Base-by-base conservation (phyloP, 1,140 invertebrate genomes). In the Bombus affinis region DNA sequence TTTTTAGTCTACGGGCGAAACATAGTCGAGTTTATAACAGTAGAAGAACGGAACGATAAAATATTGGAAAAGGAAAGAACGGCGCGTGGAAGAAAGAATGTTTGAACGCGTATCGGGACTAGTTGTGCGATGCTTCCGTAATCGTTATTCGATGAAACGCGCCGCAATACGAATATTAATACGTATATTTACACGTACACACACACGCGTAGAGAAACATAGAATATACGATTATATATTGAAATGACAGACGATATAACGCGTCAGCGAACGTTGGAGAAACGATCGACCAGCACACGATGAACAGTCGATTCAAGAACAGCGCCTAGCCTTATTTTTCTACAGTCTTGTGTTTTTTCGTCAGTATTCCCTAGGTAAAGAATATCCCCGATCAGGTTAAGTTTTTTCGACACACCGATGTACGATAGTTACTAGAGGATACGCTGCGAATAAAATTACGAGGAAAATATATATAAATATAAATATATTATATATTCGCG, bases 271-370 rank as follows among this genome's bases (percentile, higher is more conserved):
- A 73, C 12, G 71, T 74, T 32, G 35, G 25, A 59, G 2, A 37
- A 80, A 37, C 32, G 71, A 73, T 53, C 66, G 73, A 75, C 39
- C 65, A 66, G 32, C n/a, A 66, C 32, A 66, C 32, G 32, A 66
- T 35, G 65, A 66, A 77, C 18, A 74, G 73, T 90, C 83, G 87
- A 91, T 84, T 87, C 86, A 91, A 62, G 28, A 72, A 91, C 81
- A 93, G 88, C 89, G 91, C 91, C 91, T 93, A 93, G 93, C 93
- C 91, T 95, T 95, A 94, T 95, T 95, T 95, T 95, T 94, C 93
- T 94, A 94, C 93, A 91, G 76, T 90, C 88, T 93, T 94, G 88
- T 88, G 93, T 94, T 94, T 70, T 88, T 80, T 88, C 88, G 90
- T 91, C 92, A 94, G 93, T 94, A 93, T 94, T 94, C 87, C 89